Conservation (phyloP, 2,797 vertebrate species). For the Lagodon rhomboides region DNA sequence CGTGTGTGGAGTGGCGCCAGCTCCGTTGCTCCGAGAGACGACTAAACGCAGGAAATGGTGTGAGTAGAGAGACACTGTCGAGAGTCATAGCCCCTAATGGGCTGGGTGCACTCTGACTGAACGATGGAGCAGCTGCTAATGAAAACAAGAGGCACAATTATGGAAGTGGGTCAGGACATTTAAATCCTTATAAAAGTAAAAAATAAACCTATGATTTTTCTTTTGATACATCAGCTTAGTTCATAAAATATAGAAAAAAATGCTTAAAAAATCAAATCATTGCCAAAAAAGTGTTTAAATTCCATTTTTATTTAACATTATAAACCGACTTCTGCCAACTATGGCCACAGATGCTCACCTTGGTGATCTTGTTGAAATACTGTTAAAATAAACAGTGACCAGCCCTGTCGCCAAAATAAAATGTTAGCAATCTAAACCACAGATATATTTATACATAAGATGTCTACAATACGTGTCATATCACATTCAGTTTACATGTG, state of each 20-base stretch:
- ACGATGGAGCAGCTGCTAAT: constrained; percentile 50
- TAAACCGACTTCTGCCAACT: too few species aligned
- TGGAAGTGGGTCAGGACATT: constrained; percentile 43
- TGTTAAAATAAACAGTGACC: background rate
- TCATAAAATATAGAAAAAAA: background rate
- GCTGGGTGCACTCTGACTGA: constrained; percentile 41
- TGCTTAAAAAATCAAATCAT: too few species aligned
- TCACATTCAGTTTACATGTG: too few species aligned
- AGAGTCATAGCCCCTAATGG: constrained; percentile 42
- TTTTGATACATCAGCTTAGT: background rate
- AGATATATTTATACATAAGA: too few species aligned
- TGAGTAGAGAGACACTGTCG: constrained; percentile 23
- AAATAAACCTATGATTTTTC: constrained; percentile 19
- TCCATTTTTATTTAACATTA: too few species aligned
- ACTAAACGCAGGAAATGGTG: constrained; percentile 51
- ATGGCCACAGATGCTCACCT: too few species aligned
- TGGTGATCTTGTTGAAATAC: background rate
- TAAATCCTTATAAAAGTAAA: constrained; percentile 13
- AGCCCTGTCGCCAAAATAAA: too few species aligned
- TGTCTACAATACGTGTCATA: too few species aligned
- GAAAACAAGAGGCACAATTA: constrained; percentile 60
- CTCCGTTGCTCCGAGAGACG: constrained; percentile 19
- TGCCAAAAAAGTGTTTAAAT: too few species aligned
- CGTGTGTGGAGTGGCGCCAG: constrained; percentile 11
- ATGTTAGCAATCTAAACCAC: too few species aligned